Evolutionary conservation across 1,140 invertebrate species (phyloP).

Genomic region (Rhagoletis pomonella): DNA sequence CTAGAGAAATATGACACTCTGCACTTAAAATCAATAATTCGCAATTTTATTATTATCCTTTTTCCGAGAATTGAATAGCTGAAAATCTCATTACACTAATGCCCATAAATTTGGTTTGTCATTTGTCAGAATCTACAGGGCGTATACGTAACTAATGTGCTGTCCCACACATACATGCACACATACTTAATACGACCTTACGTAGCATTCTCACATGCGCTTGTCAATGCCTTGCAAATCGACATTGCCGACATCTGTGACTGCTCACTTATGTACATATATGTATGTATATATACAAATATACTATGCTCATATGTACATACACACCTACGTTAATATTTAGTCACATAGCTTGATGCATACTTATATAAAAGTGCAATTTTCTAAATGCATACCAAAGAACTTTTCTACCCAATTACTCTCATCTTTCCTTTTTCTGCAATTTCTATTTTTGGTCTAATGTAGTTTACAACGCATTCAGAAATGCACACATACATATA

Average conservation of each 20-base stretch:
- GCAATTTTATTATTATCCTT: conserved; percentile 14
- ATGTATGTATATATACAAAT: no score
- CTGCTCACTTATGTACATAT: not conserved
- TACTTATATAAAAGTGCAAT: conserved; percentile 21
- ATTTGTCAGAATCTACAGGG: not conserved
- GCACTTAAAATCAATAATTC: conserved; percentile 5
- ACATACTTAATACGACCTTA: not conserved
- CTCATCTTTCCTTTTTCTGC: not conserved
- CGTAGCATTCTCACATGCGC: not conserved
- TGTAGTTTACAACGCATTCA: conserved; percentile 11
- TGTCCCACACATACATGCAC: not conserved
- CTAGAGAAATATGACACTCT: not conserved
- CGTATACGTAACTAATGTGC: conserved; percentile 25
- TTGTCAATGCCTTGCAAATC: conserved; percentile 2
- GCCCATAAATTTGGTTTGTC: conserved; percentile 33
- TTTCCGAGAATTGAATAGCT: not conserved
- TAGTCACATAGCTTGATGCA: not conserved
- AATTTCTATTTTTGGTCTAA: no score
- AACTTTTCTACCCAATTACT: conserved; percentile 8
- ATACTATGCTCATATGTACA: not conserved
- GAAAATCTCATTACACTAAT: conserved; percentile 42
- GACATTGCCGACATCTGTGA: not conserved
- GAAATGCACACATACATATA: not conserved
- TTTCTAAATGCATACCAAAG: conserved; percentile 50
- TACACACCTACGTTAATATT: not conserved